Conservation (phyloP, 2,888 invertebrate species). For the Ctenicera cuprea region DNA sequence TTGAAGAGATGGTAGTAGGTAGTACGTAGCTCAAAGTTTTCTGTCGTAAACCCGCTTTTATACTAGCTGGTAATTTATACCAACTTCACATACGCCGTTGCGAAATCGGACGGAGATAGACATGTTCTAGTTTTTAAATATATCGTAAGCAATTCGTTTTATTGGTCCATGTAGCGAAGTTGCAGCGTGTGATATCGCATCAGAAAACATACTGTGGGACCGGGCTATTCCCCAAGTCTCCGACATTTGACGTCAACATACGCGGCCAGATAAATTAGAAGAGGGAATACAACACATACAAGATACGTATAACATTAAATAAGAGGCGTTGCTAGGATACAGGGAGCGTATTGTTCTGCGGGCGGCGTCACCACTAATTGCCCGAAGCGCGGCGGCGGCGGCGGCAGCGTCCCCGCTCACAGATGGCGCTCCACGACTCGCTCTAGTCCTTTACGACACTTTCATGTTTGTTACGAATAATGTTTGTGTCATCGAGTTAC, state of each 20-base stretch:
- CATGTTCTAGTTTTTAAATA: slow-evolving; percentile 52
- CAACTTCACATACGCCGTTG: slow-evolving; percentile 35
- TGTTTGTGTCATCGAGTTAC: slow-evolving; percentile 55
- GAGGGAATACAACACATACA: slow-evolving; percentile 64
- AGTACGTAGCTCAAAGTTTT: slow-evolving; percentile 40
- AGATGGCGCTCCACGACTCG: slow-evolving; percentile 60
- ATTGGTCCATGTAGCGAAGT: slow-evolving; percentile 52
- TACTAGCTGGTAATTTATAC: slow-evolving; percentile 41
- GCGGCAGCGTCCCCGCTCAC: slow-evolving; percentile 53
- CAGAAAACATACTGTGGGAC: slow-evolving; percentile 71
- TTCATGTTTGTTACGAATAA: slow-evolving; percentile 61
- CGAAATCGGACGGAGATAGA: slow-evolving; percentile 33
- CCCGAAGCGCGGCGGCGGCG: slow-evolving; percentile 54
- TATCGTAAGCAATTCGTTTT: slow-evolving; percentile 57
- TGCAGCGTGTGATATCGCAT: slow-evolving; percentile 63
- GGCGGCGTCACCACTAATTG: slow-evolving; percentile 62
- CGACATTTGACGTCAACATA: slow-evolving; percentile 68
- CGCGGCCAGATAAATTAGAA: slow-evolving; percentile 68
- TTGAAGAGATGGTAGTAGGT: slow-evolving; percentile 28
- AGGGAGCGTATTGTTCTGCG: slow-evolving; percentile 60
- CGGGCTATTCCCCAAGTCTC: slow-evolving; percentile 68
- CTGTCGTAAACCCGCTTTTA: slow-evolving; percentile 44
- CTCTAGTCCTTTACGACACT: slow-evolving; percentile 59
- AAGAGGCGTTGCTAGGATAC: slow-evolving; percentile 55
- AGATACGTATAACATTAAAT: slow-evolving; percentile 56